phyloP scores from a whole-genome alignment of 2,797 vertebrate genomes.

The Acipenser oxyrinchus region DNA sequence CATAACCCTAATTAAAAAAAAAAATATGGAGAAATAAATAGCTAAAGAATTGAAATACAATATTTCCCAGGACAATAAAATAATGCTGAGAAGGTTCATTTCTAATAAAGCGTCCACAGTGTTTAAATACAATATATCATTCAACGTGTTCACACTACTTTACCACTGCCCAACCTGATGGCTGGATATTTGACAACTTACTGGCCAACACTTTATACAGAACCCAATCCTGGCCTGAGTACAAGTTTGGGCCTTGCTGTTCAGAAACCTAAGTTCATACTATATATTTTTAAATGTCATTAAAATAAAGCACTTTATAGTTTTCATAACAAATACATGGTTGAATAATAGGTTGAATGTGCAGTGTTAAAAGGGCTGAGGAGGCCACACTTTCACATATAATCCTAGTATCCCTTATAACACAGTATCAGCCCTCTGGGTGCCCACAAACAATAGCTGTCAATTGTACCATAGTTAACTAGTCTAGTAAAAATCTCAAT shows the following conservation, averaged over 20 bases:
- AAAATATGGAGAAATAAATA: too few species aligned
- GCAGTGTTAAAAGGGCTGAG: constrained; percentile 21
- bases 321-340: constrained; percentile 15
- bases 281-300: constrained; percentile 6
- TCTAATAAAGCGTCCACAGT: background rate
- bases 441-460: constrained; percentile 18
- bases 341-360: constrained; percentile 16
- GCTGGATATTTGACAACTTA: background rate
- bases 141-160: background rate
- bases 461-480: background rate
- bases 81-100: constrained; percentile 3
- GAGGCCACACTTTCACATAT: constrained; percentile 26
- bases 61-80: constrained; percentile 1
- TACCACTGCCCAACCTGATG: constrained; percentile 1
- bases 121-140: background rate
- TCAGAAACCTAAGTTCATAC: background rate
- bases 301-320: constrained; percentile 8
- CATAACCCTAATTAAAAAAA: too few species aligned
- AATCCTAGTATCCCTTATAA: constrained; percentile 37
- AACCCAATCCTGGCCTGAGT: too few species aligned
- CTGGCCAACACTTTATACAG: too few species aligned
- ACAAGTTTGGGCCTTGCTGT: too few species aligned
- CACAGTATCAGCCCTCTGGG: constrained; percentile 28
- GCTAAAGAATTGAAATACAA: too few species aligned
- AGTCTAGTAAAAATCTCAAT: too few species aligned